Evolutionary conservation across 2,797 vertebrate genomes (phyloP), one percentile per base, ranked within the genome.

Genomic region (Lithobates sylvaticus): DNA sequence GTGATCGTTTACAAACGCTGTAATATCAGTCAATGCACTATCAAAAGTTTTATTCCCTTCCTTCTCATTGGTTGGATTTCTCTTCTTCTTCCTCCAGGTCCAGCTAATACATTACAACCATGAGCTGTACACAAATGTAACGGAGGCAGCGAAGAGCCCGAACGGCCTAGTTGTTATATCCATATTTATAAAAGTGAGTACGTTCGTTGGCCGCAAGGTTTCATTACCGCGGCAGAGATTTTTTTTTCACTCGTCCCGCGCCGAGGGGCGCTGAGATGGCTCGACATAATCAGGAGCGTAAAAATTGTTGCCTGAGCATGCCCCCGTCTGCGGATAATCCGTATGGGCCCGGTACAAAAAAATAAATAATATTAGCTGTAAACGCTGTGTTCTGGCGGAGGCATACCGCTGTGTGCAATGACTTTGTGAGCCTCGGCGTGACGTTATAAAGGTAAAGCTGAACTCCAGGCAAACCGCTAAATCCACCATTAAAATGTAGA

Each of bases 61-160:
- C 39, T 26, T 26, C 8, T 18, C 44, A 34, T 75, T 69, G 32
- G 26, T 0, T 86, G 74, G 88, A 77, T 23, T 88, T 87, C 89
- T 50, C 42, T 50, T 65, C 61, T 69, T 76, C 21, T 69, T 74
- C 70, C 88, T 88, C 82, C 90, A 99, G 98, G 98, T 98, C 89
- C 98, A 99, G 27, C 95, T 99, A 91, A 99, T 99, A 93, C 98
- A 99, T 94, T 99, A 99, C 93, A 99, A 99, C 92, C 98, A 99
- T 0, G 98, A 99, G 92, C 93, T 99, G 88, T 99, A 99, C 88
- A 97, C 97, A 89, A 99, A 99, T 84, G 96, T 98, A 88, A 99
- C 98, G 90, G 98, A 99, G 94, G 98, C 98, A 91, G 97, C 98
- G 73, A 99, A 97, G 92, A 99, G 98, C 94, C 98, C 98, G 27